Percentiles rank a stretch among this genome's conserved stretches.
Evolutionary conservation across 37 sponge, comb jelly and placozoan species (phyloP).

Genomic region (Bolinopsis microptera): DNA sequence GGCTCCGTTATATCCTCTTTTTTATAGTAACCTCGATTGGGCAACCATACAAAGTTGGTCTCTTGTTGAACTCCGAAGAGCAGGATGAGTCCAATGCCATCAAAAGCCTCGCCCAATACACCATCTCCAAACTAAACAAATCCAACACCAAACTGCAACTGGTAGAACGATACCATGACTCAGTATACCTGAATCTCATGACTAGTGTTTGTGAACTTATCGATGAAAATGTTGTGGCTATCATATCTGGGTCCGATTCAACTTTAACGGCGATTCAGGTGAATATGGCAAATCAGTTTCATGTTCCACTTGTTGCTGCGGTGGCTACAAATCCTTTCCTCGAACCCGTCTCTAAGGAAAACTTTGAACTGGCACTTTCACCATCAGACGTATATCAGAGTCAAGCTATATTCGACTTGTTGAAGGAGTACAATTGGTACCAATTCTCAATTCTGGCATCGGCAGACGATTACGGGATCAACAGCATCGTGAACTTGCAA

Average conservation of each 20-base stretch:
- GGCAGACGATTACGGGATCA: background rate
- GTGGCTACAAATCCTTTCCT: background rate
- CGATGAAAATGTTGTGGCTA: background rate
- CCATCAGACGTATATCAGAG: background rate
- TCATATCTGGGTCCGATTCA: background rate
- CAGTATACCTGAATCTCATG: background rate
- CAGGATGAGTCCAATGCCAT: background rate
- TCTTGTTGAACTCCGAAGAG: background rate
- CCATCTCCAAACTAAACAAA: background rate
- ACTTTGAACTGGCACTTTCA: background rate
- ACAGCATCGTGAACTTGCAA: background rate
- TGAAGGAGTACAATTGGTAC: background rate
- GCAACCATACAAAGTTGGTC: background rate
- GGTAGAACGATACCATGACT: background rate
- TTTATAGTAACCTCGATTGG: too few relatives aligned
- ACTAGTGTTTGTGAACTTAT: background rate
- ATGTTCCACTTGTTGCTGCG: background rate
- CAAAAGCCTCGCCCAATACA: background rate
- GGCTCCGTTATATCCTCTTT: too few relatives aligned
- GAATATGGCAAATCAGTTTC: background rate
- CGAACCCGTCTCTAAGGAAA: background rate
- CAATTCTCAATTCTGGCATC: background rate
- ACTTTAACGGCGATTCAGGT: background rate
- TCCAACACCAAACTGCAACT: background rate
- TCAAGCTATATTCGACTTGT: conserved; percentile 13